phyloP scores from a whole-genome alignment of 2,797 vertebrate genomes.

The Catamblyrhynchus diadema region DNA sequence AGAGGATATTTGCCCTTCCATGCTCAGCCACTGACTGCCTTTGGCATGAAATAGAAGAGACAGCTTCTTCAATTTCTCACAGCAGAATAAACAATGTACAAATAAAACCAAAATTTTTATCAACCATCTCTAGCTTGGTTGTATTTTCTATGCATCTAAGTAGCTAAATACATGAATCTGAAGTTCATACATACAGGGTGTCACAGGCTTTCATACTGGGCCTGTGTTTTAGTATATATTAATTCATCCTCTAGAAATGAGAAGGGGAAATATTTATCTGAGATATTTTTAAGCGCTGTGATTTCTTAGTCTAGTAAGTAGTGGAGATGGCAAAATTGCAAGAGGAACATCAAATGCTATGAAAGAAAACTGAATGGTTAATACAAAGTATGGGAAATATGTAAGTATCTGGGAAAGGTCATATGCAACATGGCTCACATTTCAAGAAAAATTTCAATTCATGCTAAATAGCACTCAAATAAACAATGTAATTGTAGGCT shows the following conservation, averaged over 20 bases:
- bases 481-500: not conserved
- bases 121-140: not conserved
- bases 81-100: not conserved
- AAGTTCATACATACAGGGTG: not conserved
- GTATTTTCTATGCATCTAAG: not conserved
- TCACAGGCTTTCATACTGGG: not conserved
- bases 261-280: not conserved
- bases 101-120: not conserved
- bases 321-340: not conserved
- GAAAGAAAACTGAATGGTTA: not conserved
- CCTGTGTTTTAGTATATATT: not conserved
- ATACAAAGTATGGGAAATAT: not conserved
- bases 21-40: not conserved
- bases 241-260: not conserved
- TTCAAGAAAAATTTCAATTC: not conserved
- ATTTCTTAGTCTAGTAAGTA: not conserved
- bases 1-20: not conserved
- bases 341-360: not conserved
- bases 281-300: not conserved
- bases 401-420: constrained; percentile 9
- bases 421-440: not conserved
- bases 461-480: not conserved
- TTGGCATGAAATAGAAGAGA: not conserved
- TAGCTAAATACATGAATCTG: not conserved
- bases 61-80: not conserved